Conservation (phyloP, 2,113 vertebrate species). For the human region DNA sequence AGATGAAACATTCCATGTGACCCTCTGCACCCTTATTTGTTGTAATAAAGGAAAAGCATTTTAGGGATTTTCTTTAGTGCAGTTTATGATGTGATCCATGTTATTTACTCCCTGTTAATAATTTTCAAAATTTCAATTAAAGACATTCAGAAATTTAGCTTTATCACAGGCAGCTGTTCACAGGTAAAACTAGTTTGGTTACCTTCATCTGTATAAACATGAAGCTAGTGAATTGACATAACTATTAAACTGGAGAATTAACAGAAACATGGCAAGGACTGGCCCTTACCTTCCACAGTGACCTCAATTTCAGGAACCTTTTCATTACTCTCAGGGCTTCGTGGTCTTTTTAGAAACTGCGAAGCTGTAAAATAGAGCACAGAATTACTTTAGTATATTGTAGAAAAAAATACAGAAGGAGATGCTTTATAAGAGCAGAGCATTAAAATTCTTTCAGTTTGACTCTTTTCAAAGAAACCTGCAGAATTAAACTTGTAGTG, state of each 20-base stretch:
- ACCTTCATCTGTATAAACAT: not conserved
- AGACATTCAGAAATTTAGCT: not conserved
- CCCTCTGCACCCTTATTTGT: not conserved
- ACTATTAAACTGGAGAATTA: not conserved
- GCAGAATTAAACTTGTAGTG: constrained; percentile 37
- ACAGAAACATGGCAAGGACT: not conserved
- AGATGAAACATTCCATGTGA: not conserved
- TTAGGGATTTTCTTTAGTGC: not conserved
- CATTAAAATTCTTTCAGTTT: constrained; percentile 38
- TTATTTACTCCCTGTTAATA: not conserved
- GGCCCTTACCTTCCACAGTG: constrained; percentile 82
- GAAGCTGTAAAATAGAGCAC: constrained; percentile 73
- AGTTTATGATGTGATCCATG: not conserved
- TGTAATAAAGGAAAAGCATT: not conserved
- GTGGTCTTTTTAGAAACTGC: constrained; percentile 66
- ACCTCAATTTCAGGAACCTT: constrained; percentile 84
- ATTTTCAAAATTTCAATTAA: not conserved
- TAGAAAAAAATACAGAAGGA: not conserved
- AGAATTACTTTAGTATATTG: not conserved
- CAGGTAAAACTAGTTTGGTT: not conserved
- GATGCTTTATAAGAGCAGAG: constrained; percentile 9
- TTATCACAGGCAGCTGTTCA: not conserved
- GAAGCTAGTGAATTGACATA: not conserved
- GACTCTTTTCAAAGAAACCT: constrained; percentile 49
- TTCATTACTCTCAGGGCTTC: constrained; percentile 74